Evolutionary conservation across 1,140 invertebrate genomes (phyloP).

Genomic region (Bombus confusus): DNA sequence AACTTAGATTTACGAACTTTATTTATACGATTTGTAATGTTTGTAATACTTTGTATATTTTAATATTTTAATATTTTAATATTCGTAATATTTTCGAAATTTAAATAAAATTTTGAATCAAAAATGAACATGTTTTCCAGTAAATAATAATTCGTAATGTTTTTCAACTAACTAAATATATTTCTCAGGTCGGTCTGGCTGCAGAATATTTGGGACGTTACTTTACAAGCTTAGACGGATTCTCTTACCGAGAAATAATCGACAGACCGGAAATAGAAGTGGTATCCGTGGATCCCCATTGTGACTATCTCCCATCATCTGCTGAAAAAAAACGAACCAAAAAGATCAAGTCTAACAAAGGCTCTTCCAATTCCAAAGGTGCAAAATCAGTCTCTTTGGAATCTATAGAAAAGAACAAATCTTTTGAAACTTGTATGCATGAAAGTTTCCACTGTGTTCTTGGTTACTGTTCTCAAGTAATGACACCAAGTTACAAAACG

Average conservation of each 20-base stretch:
- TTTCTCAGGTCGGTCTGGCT: slow-evolving; percentile 70
- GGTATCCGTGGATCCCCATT: slow-evolving; percentile 61
- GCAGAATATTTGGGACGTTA: slow-evolving; percentile 68
- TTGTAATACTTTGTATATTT: too few species aligned
- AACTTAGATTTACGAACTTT: too few species aligned
- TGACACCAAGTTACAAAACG: slow-evolving; percentile 57
- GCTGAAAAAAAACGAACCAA: slow-evolving; percentile 16
- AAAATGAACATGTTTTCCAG: too few species aligned
- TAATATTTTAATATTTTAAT: too few species aligned
- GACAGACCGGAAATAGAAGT: slow-evolving; percentile 64
- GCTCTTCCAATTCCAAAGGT: not conserved
- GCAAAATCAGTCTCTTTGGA: not conserved
- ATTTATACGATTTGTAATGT: too few species aligned
- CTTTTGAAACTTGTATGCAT: slow-evolving; percentile 70
- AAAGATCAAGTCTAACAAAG: not conserved
- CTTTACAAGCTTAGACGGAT: slow-evolving; percentile 68
- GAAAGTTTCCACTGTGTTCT: slow-evolving; percentile 71
- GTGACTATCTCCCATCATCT: slow-evolving; percentile 27
- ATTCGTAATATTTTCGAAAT: not conserved
- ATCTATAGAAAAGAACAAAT: not conserved
- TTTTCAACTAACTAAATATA: not conserved
- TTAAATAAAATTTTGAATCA: not conserved
- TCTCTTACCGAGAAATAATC: slow-evolving; percentile 65
- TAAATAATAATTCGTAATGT: too few species aligned
- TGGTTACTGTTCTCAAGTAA: slow-evolving; percentile 68